These are phyloP conservation scores for Lasius fuliginosus DNA, from an alignment of 2,888 invertebrate species.

Conservation along the genomic window DNA sequence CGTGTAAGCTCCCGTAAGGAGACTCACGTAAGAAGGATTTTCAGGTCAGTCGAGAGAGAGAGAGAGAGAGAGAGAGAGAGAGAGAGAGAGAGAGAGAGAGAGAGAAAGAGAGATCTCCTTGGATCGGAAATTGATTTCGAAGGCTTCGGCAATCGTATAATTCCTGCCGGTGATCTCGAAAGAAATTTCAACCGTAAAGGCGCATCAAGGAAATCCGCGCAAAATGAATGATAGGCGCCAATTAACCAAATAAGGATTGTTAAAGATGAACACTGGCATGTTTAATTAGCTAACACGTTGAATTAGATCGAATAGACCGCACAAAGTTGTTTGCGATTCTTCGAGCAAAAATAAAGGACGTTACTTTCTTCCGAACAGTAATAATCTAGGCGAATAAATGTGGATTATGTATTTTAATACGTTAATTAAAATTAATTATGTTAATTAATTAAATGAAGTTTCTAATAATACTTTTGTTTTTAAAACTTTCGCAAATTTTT, in stretches of 20 bases:
- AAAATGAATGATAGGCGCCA: constrained; percentile 20
- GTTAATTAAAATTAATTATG: not conserved
- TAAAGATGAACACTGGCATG: not conserved
- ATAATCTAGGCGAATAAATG: not conserved
- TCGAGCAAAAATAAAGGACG: not conserved
- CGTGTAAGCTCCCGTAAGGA: not conserved
- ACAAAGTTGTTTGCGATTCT: not conserved
- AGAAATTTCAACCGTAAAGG: constrained; percentile 57
- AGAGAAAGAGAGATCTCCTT: constrained; percentile 49
- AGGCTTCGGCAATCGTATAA: constrained; percentile 55
- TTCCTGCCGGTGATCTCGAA: constrained; percentile 25
- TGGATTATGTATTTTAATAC: not conserved
- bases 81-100: not conserved
- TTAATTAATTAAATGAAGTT: not conserved
- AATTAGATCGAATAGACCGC: not conserved
- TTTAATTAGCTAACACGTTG: not conserved
- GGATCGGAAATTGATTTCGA: constrained; percentile 60
- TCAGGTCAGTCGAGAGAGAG: constrained; percentile 44
- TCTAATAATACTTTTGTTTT: not conserved
- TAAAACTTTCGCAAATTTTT: not conserved
- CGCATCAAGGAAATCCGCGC: constrained; percentile 42
- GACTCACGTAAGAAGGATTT: constrained; percentile 34
- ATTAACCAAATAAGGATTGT: constrained; percentile 20
- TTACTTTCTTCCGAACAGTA: not conserved
- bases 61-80: not conserved